Percentiles rank a stretch among this genome's conserved stretches.
Evolutionary conservation across 2,113 vertebrate genomes (phyloP).

Genomic region (Haemorhous mexicanus): DNA sequence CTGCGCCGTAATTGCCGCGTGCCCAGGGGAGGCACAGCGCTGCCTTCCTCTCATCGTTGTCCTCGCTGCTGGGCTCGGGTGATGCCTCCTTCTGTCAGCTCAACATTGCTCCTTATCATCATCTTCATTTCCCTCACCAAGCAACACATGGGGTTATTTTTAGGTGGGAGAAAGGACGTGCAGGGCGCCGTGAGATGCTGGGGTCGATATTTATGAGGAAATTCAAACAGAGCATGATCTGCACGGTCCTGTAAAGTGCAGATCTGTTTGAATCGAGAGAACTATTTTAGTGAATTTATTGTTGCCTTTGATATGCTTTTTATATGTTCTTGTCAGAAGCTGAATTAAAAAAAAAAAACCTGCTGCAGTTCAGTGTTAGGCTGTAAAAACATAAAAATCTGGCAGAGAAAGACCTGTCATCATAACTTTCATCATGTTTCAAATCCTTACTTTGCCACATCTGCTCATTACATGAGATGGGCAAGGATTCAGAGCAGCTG

Average conservation of each 20-base stretch:
- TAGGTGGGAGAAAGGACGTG: not conserved
- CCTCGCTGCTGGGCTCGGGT: not conserved
- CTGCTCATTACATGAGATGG: slow-evolving; percentile 55
- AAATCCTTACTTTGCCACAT: slow-evolving; percentile 61
- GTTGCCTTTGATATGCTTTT: slow-evolving; percentile 44
- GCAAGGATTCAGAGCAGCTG: slow-evolving; percentile 27
- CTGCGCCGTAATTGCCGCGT: not conserved
- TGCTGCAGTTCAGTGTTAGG: slow-evolving; percentile 31
- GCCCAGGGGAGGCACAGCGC: slow-evolving; percentile 13
- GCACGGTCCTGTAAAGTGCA: not conserved
- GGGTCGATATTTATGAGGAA: not conserved
- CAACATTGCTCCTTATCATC: not conserved
- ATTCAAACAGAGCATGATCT: not conserved
- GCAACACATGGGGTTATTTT: not conserved
- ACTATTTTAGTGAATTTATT: slow-evolving; percentile 28
- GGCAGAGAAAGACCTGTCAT: slow-evolving; percentile 57
- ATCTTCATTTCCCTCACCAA: not conserved
- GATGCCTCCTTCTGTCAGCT: not conserved
- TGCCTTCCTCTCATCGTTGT: not conserved
- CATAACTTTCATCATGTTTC: slow-evolving; percentile 61
- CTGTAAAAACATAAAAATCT: slow-evolving; percentile 60
- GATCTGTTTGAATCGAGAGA: not conserved
- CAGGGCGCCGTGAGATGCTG: not conserved
- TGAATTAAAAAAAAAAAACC: not conserved
- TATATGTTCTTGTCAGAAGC: slow-evolving; percentile 43